Conservation (phyloP, 2,888 invertebrate species). For the Ptilodon capucinus region DNA sequence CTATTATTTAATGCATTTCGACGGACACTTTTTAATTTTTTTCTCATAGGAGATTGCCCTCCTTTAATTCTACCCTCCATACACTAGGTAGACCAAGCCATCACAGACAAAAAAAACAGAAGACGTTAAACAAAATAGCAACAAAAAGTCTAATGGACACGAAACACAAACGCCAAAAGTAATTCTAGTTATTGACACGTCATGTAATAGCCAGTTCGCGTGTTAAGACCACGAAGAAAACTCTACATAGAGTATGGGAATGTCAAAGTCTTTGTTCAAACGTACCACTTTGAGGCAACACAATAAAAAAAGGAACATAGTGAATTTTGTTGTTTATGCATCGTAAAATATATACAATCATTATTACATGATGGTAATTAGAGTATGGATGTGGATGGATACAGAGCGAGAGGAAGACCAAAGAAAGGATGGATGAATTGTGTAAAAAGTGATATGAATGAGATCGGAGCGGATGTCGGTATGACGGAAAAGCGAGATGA, state of each 20-base stretch:
- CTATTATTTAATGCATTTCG: too few species aligned
- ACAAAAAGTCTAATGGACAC: constrained; percentile 27
- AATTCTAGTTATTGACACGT: constrained; percentile 59
- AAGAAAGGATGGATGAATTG: too few species aligned
- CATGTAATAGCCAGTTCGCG: constrained; percentile 63
- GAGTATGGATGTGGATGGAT: too few species aligned
- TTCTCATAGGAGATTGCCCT: too few species aligned
- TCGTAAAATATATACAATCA: neutral
- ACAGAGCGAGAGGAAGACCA: too few species aligned
- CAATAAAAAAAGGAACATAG: neutral
- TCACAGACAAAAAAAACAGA: constrained; percentile 8
- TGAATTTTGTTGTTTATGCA: neutral
- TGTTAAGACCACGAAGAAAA: constrained; percentile 55
- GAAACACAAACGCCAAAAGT: constrained; percentile 20
- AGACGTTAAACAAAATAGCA: constrained; percentile 4
- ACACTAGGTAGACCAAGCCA: too few species aligned
- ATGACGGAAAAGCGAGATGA: too few species aligned
- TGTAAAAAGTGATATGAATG: too few species aligned
- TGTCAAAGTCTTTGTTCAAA: constrained; percentile 39
- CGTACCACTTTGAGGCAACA: constrained; percentile 16
- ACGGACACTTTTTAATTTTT: too few species aligned
- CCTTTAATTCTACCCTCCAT: too few species aligned
- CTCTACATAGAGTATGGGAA: constrained; percentile 43
- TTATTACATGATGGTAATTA: neutral
- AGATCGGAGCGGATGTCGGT: too few species aligned